These are phyloP conservation scores for Pituophis catenifer DNA, from an alignment of 2,113 vertebrate species.

Conservation along the genomic window DNA sequence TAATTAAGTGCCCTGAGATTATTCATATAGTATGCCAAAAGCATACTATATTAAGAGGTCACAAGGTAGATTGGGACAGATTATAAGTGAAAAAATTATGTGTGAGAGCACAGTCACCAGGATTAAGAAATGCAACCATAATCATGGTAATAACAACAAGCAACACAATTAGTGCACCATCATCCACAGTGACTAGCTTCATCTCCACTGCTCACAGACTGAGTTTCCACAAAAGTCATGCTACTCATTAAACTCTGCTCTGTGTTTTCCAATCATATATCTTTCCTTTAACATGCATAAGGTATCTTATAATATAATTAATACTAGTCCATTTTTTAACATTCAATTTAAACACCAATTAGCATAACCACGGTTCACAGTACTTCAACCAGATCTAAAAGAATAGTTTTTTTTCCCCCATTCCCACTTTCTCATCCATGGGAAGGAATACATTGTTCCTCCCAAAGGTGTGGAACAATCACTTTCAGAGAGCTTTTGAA, in stretches of 20 bases:
- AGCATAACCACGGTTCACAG: too few relatives aligned
- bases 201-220: neutral
- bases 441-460: too few relatives aligned
- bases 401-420: too few relatives aligned
- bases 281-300: neutral
- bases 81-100: neutral
- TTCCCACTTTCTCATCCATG: too few relatives aligned
- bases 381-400: too few relatives aligned
- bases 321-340: neutral
- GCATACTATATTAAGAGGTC: neutral
- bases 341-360: too few relatives aligned
- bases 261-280: neutral
- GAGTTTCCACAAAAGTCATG: neutral
- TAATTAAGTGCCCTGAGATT: neutral
- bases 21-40: neutral
- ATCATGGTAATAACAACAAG: neutral
- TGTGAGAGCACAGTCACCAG: neutral
- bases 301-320: neutral
- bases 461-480: too few relatives aligned
- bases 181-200: neutral
- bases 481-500: neutral
- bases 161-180: neutral
- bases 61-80: neutral
- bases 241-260: neutral
- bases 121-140: neutral